Conservation (phyloP, 2,797 vertebrate species). For the Gouania willdenowi region DNA sequence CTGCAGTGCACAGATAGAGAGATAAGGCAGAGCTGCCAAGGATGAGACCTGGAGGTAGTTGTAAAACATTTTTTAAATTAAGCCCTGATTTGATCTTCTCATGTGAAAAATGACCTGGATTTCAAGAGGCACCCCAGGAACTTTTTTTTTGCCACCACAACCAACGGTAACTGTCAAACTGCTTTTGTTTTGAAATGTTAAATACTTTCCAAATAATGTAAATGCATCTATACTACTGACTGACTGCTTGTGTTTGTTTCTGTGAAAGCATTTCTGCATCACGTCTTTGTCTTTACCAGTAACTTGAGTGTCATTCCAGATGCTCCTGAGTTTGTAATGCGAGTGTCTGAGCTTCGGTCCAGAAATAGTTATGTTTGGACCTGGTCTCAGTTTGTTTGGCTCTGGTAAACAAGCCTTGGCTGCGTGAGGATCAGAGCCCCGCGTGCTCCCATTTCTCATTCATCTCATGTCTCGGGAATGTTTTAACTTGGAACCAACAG, state of each 20-base stretch:
- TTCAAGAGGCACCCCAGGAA: conserved; percentile 37
- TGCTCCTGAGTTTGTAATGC: conserved; percentile 58
- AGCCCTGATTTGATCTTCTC: conserved; percentile 16
- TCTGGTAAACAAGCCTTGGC: conserved; percentile 59
- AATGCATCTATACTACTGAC: conserved; percentile 21
- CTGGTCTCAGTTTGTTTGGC: conserved; percentile 55
- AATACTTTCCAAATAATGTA: conserved; percentile 21
- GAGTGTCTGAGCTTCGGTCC: conserved; percentile 50
- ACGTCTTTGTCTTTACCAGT: conserved; percentile 40
- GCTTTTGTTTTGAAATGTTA: conserved; percentile 27
- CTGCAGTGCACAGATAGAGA: conserved; percentile 48
- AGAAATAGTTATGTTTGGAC: conserved; percentile 70
- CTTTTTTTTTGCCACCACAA: conserved; percentile 20
- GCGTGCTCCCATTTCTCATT: conserved; percentile 21
- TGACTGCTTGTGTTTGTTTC: conserved; percentile 33
- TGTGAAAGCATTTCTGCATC: conserved; percentile 9
- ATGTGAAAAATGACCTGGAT: conserved; percentile 30
- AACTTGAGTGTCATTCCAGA: conserved; percentile 61
- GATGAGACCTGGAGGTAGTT: conserved; percentile 45
- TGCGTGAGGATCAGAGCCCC: conserved; percentile 26
- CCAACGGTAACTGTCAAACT: conserved; percentile 47
- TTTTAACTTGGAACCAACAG: conserved; percentile 23
- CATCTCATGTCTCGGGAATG: conserved; percentile 19
- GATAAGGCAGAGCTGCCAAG: conserved; percentile 36
- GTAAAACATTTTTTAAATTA: conserved; percentile 40